Percentiles rank a stretch among this genome's conserved stretches.
phyloP scores from a whole-genome alignment of 2,113 vertebrate species.

The Mobula birostris region DNA sequence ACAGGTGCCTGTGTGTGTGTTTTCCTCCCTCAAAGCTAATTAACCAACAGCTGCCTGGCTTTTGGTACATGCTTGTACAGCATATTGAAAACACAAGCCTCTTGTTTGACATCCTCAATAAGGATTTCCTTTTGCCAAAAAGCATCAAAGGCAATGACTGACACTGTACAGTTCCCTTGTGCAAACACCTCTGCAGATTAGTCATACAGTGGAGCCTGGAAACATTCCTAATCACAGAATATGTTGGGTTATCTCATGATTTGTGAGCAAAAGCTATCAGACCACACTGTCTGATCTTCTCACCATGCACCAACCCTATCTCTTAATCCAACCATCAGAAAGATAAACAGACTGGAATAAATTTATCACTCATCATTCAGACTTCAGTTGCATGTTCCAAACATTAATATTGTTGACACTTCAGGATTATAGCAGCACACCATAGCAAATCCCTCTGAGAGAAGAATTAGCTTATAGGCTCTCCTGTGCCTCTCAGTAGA shows the following conservation, averaged over 20 bases:
- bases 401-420: background rate
- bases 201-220: background rate
- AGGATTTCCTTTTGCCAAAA: slow-evolving; percentile 14
- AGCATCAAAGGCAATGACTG: background rate
- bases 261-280: background rate
- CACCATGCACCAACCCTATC: background rate
- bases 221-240: background rate
- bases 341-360: background rate
- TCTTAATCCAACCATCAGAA: background rate
- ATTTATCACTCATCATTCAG: background rate
- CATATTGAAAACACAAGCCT: slow-evolving; percentile 1
- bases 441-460: background rate
- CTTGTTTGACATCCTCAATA: background rate
- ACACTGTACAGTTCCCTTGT: background rate
- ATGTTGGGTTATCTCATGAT: background rate
- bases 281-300: background rate
- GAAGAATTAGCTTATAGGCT: background rate
- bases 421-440: background rate
- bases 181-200: background rate
- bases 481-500: background rate
- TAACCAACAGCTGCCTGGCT: slow-evolving; percentile 9
- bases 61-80: background rate
- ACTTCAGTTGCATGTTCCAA: background rate
- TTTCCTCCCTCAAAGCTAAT: slow-evolving; percentile 26
- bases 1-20: slow-evolving; percentile 13